Base-by-base conservation (phyloP, 2,113 vertebrate species). In the Arothron firmamentum region DNA sequence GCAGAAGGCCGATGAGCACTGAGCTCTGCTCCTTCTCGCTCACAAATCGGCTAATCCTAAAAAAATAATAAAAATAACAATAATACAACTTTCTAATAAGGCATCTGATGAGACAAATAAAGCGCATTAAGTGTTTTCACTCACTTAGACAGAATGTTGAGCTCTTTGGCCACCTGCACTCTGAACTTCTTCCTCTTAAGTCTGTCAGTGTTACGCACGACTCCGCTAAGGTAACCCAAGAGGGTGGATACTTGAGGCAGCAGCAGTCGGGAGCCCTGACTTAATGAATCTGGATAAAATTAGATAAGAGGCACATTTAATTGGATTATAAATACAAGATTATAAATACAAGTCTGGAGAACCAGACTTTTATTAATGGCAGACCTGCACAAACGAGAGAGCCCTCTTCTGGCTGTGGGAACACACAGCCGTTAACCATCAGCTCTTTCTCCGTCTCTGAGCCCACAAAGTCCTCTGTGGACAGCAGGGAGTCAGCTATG, bases 141-240 rank as follows among this genome's bases (percentile, higher is more conserved):
- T 90, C 87, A 97, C 97, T 94, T 98, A 61, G 96, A 99, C 61
- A 99, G 94, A 78, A 99, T 95, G 84, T 92, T 94, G 69, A 99
- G 95, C 67, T 99, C 95, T 77, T 94, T 98, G 80, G 92, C 92
- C 78, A 98, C 93, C 87, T 96, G 94, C 3, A 64, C 77, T 53
- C 90, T 90, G 38, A 93, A 94, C 68, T 92, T 94, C 72, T 95
- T 98, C 90, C 93, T 96, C 78, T 90, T 94, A 55, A 97, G 86
- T 65, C 94, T 89, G 52, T 94, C 94, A 0, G 87, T 63, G 77
- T 87, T 94, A 61, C 92, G 77, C 46, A 97, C 94, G 1, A 92
- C 88, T 61, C 84, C 85, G 75, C 92, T 94, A 78, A 98, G 91
- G 83, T 97, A 95, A 55, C 88, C 85, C 56, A 99, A 92, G 76